A percentile compares a stretch with the other conserved stretches of the same genome.
These are phyloP conservation scores for Pangasius macronema DNA, from an alignment of 2,797 vertebrate species.

Conservation along the genomic window DNA sequence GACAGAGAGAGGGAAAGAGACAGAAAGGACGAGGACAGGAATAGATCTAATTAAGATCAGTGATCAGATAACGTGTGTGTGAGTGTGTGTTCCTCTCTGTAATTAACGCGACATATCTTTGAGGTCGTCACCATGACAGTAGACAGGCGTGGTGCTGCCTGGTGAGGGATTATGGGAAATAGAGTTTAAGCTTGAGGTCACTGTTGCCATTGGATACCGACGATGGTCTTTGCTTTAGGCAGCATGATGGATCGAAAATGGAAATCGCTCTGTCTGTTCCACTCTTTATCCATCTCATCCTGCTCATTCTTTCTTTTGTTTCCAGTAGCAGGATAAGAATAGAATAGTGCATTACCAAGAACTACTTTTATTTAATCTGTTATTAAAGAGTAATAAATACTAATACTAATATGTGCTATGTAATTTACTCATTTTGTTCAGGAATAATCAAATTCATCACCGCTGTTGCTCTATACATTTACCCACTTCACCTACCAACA, in stretches of 20 bases:
- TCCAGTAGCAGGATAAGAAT: not conserved
- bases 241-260: slow-evolving; percentile 7
- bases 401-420: not conserved
- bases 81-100: slow-evolving; percentile 36
- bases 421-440: not conserved
- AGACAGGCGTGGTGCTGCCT: slow-evolving; percentile 32
- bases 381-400: not conserved
- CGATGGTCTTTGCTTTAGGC: slow-evolving; percentile 54
- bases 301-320: not conserved
- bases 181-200: slow-evolving; percentile 51
- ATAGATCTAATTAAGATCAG: slow-evolving; percentile 70
- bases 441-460: not conserved
- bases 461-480: not conserved
- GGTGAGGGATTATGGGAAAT: slow-evolving; percentile 54
- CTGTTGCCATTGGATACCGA: slow-evolving; percentile 65
- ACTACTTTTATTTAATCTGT: not conserved
- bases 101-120: slow-evolving; percentile 57
- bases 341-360: not conserved
- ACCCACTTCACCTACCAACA: not conserved
- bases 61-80: slow-evolving; percentile 63
- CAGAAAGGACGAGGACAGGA: not conserved
- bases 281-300: not conserved
- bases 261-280: not conserved
- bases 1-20: slow-evolving; percentile 27
- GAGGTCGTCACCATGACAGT: not conserved